Base-by-base conservation (phyloP, 2,113 vertebrate genomes). In the Salvelinus fontinalis region DNA sequence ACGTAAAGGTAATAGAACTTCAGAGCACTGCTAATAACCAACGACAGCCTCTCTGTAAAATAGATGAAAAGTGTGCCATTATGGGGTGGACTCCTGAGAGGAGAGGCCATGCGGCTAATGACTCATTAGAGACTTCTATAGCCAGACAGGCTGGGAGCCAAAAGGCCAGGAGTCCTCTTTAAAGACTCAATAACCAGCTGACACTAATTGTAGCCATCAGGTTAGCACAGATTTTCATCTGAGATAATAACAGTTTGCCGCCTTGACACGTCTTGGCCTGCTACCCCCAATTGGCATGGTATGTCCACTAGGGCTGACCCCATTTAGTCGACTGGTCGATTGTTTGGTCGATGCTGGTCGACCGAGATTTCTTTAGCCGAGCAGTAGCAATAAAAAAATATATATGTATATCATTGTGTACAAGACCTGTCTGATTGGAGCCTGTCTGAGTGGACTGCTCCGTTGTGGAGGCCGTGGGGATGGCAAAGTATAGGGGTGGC, bases 41-140 rank as follows among this genome's bases (percentile, higher is more conserved):
- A 89, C 73, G 92, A 92, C 91, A 91, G 89, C 87, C 85, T 91
- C 87, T 91, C 91, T 93, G 91, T 91, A 90, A 91, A 93, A 92
- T 90, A 92, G 91, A 93, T 92, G 91, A 93, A 93, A 92, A 92
- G 91, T 93, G 92, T 90, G 90, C 92, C 89, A 89, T 94, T 92
- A 93, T 86, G 87, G 88, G 88, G 76, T 87, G 81, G 87, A 85
- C 88, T 90, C 82, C 86, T 84, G 89, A 90, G 92, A 93, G 86
- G 89, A 84, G 89, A 94, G 88, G 89, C 84, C 85, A 90, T 86
- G 91, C 92, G 89, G 90, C 87, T 94, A 95, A 95, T 91, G 88
- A 90, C 90, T 94, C 93, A 94, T 94, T 90, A 95, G 91, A 91
- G 87, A 81, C 86, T 91, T 90, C 79, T 86, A 92, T 88, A 93